These are phyloP conservation scores for Neoniphon sammara DNA, from an alignment of 2,797 vertebrate species.

Conservation along the genomic window DNA sequence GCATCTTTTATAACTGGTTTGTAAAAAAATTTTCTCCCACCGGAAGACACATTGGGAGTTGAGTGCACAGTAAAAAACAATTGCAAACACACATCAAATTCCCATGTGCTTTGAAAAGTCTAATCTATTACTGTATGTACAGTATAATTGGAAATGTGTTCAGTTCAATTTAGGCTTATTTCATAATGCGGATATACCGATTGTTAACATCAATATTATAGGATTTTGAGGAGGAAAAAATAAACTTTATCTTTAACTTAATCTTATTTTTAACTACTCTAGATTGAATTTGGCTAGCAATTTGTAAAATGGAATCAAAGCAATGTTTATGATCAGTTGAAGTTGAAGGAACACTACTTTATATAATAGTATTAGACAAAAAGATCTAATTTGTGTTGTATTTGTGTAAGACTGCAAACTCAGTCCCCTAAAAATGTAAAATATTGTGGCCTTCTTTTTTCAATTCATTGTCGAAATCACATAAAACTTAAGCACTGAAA, in stretches of 20 bases:
- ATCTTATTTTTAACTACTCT: neutral
- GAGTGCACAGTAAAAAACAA: conserved; percentile 6
- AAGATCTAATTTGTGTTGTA: too few species aligned
- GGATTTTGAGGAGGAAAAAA: neutral
- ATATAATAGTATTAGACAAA: too few species aligned
- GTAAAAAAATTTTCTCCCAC: neutral
- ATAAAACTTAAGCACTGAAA: conserved; percentile 35
- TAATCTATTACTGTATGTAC: neutral
- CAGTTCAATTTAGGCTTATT: neutral
- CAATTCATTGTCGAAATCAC: conserved; percentile 24
- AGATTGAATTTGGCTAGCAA: neutral
- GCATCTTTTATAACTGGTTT: conserved; percentile 13
- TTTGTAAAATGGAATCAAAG: neutral
- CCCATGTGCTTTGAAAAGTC: neutral
- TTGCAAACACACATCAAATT: conserved; percentile 8
- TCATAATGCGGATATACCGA: neutral
- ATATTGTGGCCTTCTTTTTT: conserved; percentile 23
- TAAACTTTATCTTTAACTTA: too few species aligned
- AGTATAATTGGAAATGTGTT: neutral
- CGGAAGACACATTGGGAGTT: conserved; percentile 4
- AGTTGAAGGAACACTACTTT: too few species aligned
- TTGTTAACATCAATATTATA: neutral
- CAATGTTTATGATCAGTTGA: neutral
- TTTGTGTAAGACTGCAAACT: too few species aligned
- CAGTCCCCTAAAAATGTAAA: conserved; percentile 27